Evolutionary conservation across 2,888 invertebrate genomes (phyloP), one percentile per base, ranked within the genome.

Genomic region (Myopa testacea): DNA sequence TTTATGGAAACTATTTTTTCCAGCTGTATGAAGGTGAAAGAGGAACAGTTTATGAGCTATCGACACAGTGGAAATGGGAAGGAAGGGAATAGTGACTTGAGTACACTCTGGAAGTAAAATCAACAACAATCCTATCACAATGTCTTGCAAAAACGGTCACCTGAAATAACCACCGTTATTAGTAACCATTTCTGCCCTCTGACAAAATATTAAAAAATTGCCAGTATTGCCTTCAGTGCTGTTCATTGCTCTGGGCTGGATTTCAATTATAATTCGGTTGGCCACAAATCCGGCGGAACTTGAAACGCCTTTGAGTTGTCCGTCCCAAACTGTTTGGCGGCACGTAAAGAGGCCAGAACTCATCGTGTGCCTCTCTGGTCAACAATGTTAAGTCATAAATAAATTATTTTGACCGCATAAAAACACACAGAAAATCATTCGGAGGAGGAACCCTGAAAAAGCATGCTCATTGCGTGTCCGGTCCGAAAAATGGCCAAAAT

Each of bases 181-280:
- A 45, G 10, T 45, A 45, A 45, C 6, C 45, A 45, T 45, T 45
- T 45, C 6, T 8, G 6, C 45, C 4, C 6, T 45, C 45, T 2
- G 45, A 45, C 6, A 3, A 45, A 45, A 45, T 45, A 45, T 8
- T 45, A 3, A 45, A 45, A 45, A 45, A 45, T 8, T 10, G 45
- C 10, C 10, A 26, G 50, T 50, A 14, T 14, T 50, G 50, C 50
- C 50, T 3, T 50, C 69, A 14, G 40, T 19, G 10, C 52, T 70
- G 14, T 10, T 55, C 55, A 55, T 4, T 55, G 55, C n/a, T 52
- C 8, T 12, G 26, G 4, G 3, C 52, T 7, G 10, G 14, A 45
- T 73, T 73, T 73, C 73, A 73, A 73, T 73, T 73, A 73, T 45
- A 63, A 63, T 26, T 50, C 45, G 19, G 10, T 10, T 45, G 62